Base-by-base conservation (phyloP, 1,140 invertebrate genomes). In the Euura saliciscinereae region DNA sequence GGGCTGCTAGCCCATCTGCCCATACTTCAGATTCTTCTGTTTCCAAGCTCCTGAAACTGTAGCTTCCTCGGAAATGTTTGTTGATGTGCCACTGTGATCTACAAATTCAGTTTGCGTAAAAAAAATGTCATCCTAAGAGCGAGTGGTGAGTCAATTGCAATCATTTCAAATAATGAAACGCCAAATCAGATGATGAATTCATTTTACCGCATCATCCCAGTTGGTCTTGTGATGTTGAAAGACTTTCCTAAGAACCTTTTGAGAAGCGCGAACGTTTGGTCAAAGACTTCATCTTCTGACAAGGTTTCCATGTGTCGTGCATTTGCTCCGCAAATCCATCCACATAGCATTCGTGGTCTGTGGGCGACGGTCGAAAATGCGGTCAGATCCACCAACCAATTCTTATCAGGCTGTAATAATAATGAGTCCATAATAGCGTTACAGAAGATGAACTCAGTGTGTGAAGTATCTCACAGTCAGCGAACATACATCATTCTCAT, bases 11-110 rank as follows among this genome's bases (percentile, higher is more conserved):
- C 45, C 84, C 76, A 68, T 69, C 64, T 5, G 70, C n/a, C 13
- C 69, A 73, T 89, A 86, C 8, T n/a, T n/a, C n/a, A n/a, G n/a
- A n/a, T n/a, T n/a, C n/a, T n/a, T n/a, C n/a, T n/a, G n/a, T n/a
- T n/a, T 90, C 80, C 43, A 93, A 79, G 78, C 89, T 91, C 44
- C 88, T 88, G 82, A 91, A 94, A 64, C 91, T 91, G 80, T 95
- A 96, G 1, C 92, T 90, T 44, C 94, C 94, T 73, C 90, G 81
- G 69, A 91, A 91, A 78, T 92, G 88, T 2, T 90, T 88, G 86
- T 96, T 92, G 2, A 85, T 87, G 67, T 85, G 88, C 94, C 95
- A 96, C 76, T 88, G 87, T 7, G 91, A 90, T 75, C 92, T 93
- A 81, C 71, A 85, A 88, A 78, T 3, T 4, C 1, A 28, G 28